Percentiles rank a stretch among this genome's conserved stretches.
phyloP scores from a whole-genome alignment of 2,113 vertebrate species.

The Chaetodon trifascialis region DNA sequence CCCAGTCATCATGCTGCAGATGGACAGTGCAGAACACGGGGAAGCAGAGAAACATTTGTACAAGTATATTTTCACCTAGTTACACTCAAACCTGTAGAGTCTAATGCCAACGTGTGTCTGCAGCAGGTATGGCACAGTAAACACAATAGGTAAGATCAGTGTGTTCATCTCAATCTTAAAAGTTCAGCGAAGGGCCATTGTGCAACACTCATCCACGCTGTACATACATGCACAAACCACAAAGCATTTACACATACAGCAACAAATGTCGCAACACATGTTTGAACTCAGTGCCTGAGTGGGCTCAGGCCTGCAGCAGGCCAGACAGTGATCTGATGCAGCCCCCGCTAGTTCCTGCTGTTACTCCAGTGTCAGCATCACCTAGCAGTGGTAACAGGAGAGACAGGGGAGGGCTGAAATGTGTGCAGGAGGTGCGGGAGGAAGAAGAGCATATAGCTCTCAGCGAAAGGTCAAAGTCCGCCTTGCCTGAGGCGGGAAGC shows the following conservation, averaged over 20 bases:
- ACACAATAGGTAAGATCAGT: not conserved
- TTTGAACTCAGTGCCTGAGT: slow-evolving; percentile 30
- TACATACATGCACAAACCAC: slow-evolving; percentile 23
- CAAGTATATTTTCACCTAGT: not conserved
- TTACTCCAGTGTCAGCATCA: slow-evolving; percentile 25
- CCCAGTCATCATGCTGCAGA: no score
- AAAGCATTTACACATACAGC: slow-evolving; percentile 13
- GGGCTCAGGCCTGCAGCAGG: slow-evolving; percentile 24
- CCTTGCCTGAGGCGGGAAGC: slow-evolving; percentile 22
- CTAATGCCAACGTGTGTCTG: not conserved
- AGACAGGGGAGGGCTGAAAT: not conserved
- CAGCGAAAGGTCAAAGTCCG: slow-evolving; percentile 62
- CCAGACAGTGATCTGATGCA: slow-evolving; percentile 25
- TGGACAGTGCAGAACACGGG: no score
- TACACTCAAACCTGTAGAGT: not conserved
- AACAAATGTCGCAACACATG: slow-evolving; percentile 46
- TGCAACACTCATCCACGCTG: slow-evolving; percentile 32
- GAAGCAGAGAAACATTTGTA: no score
- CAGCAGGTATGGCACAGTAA: no score
- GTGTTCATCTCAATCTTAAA: slow-evolving; percentile 26
- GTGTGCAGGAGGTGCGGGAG: not conserved
- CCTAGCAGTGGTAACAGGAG: not conserved
- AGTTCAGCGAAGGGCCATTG: slow-evolving; percentile 55
- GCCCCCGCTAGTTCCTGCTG: slow-evolving; percentile 35
- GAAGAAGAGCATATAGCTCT: not conserved